Evolutionary conservation across 2,888 invertebrate species (phyloP).

Genomic region (Andrena camellia): DNA sequence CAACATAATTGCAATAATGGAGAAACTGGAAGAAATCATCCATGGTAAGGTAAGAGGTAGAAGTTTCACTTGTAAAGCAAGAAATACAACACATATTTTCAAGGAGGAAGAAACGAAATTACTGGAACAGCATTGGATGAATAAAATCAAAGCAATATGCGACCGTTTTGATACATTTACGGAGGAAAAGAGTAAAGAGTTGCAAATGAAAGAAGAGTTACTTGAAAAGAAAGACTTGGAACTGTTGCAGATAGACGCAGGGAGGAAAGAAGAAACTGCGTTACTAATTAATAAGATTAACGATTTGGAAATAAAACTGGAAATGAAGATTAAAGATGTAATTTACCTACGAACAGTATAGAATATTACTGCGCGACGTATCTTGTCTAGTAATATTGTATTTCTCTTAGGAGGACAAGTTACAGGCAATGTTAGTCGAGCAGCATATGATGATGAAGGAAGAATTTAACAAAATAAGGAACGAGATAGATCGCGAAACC

Average conservation of each 20-base stretch:
- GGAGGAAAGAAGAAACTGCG: slow-evolving; percentile 66
- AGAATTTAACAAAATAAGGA: slow-evolving; percentile 77
- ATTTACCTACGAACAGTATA: slow-evolving; percentile 20
- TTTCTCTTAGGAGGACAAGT: slow-evolving; percentile 73
- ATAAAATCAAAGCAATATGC: slow-evolving; percentile 67
- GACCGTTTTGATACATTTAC: slow-evolving; percentile 70
- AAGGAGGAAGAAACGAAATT: slow-evolving; percentile 67
- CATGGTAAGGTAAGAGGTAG: slow-evolving; percentile 72
- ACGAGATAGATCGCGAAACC: slow-evolving; percentile 72
- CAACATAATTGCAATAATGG: slow-evolving; percentile 66
- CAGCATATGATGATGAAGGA: slow-evolving; percentile 77
- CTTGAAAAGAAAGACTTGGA: slow-evolving; percentile 71
- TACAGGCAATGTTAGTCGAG: slow-evolving; percentile 74
- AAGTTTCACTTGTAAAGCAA: slow-evolving; percentile 6
- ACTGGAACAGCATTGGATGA: slow-evolving; percentile 65
- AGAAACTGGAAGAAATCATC: slow-evolving; percentile 72
- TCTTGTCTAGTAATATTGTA: slow-evolving; percentile 27
- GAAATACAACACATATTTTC: slow-evolving; percentile 28
- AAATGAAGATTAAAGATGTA: slow-evolving; percentile 77
- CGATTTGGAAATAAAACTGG: slow-evolving; percentile 75
- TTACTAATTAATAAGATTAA: slow-evolving; percentile 70
- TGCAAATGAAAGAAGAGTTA: slow-evolving; percentile 68
- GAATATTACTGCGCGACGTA: slow-evolving; percentile 18
- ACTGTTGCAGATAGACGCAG: slow-evolving; percentile 59
- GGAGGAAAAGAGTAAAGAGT: slow-evolving; percentile 71